Conservation (phyloP, 1,140 invertebrate genomes). For the Panagrolaimus sp. region DNA sequence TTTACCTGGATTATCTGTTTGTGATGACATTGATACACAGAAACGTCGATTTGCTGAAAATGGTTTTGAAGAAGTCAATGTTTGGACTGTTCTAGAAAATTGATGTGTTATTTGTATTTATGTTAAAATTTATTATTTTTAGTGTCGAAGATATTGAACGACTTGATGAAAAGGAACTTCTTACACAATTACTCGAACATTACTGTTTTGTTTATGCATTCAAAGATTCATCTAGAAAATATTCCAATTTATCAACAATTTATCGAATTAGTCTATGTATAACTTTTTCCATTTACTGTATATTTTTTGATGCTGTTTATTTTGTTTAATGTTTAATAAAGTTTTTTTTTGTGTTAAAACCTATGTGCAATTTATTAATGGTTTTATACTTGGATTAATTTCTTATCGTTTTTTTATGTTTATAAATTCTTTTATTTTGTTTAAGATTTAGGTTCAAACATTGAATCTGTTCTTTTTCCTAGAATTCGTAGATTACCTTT, state of each 20-base stretch:
- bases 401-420: no score
- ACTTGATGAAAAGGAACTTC: constrained; percentile 72
- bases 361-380: background rate
- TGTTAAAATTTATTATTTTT: constrained; percentile 69
- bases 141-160: constrained; percentile 82
- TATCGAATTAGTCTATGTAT: no score
- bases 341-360: no score
- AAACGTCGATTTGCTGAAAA: constrained; percentile 69
- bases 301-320: no score
- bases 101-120: constrained; percentile 72
- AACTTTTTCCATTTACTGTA: no score
- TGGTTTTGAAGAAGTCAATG: constrained; percentile 74
- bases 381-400: no score
- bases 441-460: no score
- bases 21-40: constrained; percentile 73
- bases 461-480: no score
- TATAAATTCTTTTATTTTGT: no score
- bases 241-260: constrained; percentile 26
- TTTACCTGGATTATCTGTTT: constrained; percentile 75
- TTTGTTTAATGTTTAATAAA: no score
- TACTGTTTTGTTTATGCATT: constrained; percentile 81
- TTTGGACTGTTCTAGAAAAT: constrained; percentile 84
- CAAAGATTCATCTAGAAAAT: constrained; percentile 64
- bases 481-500: no score
- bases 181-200: constrained; percentile 71